phyloP scores from a whole-genome alignment of 2,888 invertebrate genomes.

The Leptogaster cylindrica region DNA sequence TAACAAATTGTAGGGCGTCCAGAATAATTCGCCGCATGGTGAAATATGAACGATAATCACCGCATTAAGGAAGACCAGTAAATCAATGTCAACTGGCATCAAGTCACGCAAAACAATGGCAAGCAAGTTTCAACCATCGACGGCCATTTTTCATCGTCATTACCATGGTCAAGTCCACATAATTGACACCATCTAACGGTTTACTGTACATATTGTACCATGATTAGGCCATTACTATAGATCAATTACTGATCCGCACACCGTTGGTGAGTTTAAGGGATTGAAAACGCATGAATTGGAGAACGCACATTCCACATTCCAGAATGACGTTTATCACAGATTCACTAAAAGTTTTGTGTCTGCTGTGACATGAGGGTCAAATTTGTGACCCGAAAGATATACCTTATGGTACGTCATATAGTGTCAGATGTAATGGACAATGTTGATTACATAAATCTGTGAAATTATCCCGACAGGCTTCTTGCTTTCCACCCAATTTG shows the following conservation, averaged over 20 bases:
- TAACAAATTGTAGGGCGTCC: slow-evolving; percentile 23
- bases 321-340: no score
- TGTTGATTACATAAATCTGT: neutral
- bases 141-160: slow-evolving; percentile 16
- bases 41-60: slow-evolving; percentile 21
- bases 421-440: neutral
- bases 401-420: neutral
- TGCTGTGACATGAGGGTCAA: no score
- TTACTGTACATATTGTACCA: neutral
- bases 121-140: slow-evolving; percentile 3
- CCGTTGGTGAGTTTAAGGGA: neutral
- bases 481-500: slow-evolving; percentile 26
- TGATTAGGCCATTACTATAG: slow-evolving; percentile 20
- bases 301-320: neutral
- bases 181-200: slow-evolving; percentile 33
- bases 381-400: neutral
- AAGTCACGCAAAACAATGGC: slow-evolving; percentile 12
- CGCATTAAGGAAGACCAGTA: slow-evolving; percentile 24
- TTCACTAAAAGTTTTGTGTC: no score
- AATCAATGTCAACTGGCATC: slow-evolving; percentile 28
- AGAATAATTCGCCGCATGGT: slow-evolving; percentile 1
- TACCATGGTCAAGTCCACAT: slow-evolving; percentile 36
- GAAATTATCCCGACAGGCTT: neutral
- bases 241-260: slow-evolving; percentile 28
- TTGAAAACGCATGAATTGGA: neutral